A percentile compares a stretch with the other conserved stretches of the same genome.
Conservation (phyloP, 2,797 vertebrate genomes). For the Artibeus jamaicensis region DNA sequence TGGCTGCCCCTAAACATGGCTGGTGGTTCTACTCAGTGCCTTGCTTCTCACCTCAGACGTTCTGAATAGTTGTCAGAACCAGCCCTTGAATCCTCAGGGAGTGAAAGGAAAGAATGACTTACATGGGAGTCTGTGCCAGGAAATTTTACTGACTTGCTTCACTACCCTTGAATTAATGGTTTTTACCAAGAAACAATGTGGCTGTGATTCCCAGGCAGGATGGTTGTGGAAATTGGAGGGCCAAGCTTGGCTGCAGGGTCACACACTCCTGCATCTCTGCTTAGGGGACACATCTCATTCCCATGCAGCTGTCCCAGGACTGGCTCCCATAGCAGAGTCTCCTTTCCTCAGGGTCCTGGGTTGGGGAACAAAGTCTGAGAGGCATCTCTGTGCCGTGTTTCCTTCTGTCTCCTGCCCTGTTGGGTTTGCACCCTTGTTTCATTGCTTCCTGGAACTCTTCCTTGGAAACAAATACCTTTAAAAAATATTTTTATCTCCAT, state of each 20-base stretch:
- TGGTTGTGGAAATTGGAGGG: neutral
- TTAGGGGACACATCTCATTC: accelerated
- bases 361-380: neutral
- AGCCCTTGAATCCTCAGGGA: conserved; percentile 11
- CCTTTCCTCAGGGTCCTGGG: neutral
- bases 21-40: neutral
- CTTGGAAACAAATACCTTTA: neutral
- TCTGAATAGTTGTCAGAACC: neutral
- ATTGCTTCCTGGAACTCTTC: neutral
- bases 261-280: neutral
- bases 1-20: neutral
- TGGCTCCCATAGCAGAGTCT: neutral
- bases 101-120: neutral
- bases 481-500: neutral
- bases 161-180: neutral
- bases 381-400: neutral
- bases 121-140: neutral
- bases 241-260: neutral
- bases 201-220: neutral
- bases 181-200: neutral
- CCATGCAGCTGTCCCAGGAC: neutral
- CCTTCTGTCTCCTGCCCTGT: neutral
- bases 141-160: neutral
- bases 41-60: neutral
- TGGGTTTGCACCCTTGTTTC: neutral